These are phyloP conservation scores for Bombyx mori DNA, from an alignment of 1,140 invertebrate species.

Conservation along the genomic window ASM3026992v2 NC_085131.1:12942001-12942500, in stretches of 20 bases:
- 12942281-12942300: slow-evolving; percentile 2
- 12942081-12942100: too few species aligned
- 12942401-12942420: not conserved
- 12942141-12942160: slow-evolving; percentile 22
- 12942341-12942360: slow-evolving; percentile 26
- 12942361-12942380: slow-evolving; percentile 11
- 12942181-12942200: slow-evolving; percentile 19
- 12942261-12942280: slow-evolving; percentile 20
- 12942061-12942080: too few species aligned
- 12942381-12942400: slow-evolving; percentile 7
- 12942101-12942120: slow-evolving; percentile 8
- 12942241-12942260: slow-evolving; percentile 19
- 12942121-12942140: slow-evolving; percentile 20
- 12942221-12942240: slow-evolving; percentile 30
- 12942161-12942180: slow-evolving; percentile 25
- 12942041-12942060: too few species aligned
- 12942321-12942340: slow-evolving; percentile 33
- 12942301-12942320: slow-evolving; percentile 31
- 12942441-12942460: too few species aligned
- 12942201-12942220: slow-evolving; percentile 6
- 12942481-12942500: too few species aligned
- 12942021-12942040: too few species aligned
- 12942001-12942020: too few species aligned
- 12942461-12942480: too few species aligned
- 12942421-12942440: not conserved